Conservation (phyloP, 2,888 invertebrate genomes). For the Neoaliturus tenellus region DNA sequence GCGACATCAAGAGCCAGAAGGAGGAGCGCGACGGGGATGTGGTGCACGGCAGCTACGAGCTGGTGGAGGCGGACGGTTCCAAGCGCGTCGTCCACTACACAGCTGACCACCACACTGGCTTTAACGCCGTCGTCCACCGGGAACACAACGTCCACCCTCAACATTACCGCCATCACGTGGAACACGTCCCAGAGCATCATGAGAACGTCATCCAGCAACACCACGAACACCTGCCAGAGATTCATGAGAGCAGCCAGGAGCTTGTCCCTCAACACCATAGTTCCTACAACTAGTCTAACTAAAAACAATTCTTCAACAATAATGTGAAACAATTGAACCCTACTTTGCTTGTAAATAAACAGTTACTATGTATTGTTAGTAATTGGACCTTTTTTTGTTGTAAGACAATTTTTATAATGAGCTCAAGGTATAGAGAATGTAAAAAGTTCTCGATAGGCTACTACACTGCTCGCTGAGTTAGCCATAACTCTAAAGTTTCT, state of each 20-base stretch:
- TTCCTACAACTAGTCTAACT: neutral
- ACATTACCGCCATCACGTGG: constrained; percentile 48
- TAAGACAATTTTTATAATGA: no score
- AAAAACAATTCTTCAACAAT: no score
- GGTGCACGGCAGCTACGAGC: constrained; percentile 50
- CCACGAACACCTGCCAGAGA: neutral
- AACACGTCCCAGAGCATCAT: constrained; percentile 25
- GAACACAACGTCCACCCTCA: constrained; percentile 57
- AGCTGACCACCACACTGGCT: constrained; percentile 54
- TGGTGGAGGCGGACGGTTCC: constrained; percentile 54
- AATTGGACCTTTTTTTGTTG: no score
- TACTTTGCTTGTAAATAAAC: no score
- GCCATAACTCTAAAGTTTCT: no score
- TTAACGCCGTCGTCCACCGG: constrained; percentile 64
- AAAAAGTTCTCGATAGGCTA: no score
- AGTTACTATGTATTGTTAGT: no score
- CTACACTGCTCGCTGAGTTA: no score
- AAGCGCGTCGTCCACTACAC: constrained; percentile 52
- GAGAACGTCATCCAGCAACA: neutral
- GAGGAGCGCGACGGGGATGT: constrained; percentile 74
- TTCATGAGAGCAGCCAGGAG: neutral
- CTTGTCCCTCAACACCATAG: neutral
- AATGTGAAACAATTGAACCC: no score
- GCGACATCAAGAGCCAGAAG: constrained; percentile 80
- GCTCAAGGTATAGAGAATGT: no score